Evolutionary conservation across 1,140 invertebrate species (phyloP), one percentile per base, ranked within the genome.

Genomic region (Pseudomyrmex dendroicus): DNA sequence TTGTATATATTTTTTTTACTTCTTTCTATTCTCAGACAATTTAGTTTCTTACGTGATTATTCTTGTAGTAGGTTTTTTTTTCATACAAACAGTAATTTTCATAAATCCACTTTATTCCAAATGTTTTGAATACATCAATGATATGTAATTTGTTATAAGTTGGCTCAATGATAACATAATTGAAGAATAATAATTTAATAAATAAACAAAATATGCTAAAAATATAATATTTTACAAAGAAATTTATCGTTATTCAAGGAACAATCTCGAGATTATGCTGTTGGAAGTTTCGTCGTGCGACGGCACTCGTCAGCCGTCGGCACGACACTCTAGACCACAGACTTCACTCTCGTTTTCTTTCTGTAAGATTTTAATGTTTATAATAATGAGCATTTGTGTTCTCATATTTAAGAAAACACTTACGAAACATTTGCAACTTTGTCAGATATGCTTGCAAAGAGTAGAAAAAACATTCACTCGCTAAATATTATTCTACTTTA

Each of bases 281-380:
- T 48, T 25, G 56, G 52, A 72, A 56, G 13, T 54, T 76, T 77
- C 17, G 66, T 61, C 48, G 7, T 78, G 90, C 90, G 90, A 91
- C 90, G 90, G 90, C 67, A 83, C 54, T 66, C 84, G 89, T 84
- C 74, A 88, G 86, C 90, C 90, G 90, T 88, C 90, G 90, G 90
- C 85, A 86, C 50, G 62, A 10, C 56, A 63, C 12, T 57, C 63
- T 35, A 35, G 5, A 35, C 35, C 35, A 7, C 35, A 35, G 35
- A 35, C 12, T 44, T 46, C 22, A 9, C 20, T 54, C 20, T 22
- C 4, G 15, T 17, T 48, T 12, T 67, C 25, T 46, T 52, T 56
- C 63, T 48, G 0, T 61, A 13, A 59, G 35, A 4, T 17, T 48
- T 48, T 46, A 25, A 2, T 7, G 15, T 46, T 44, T 46, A 25